phyloP scores from a whole-genome alignment of 2,888 invertebrate species.

The Melanophora roralis region DNA sequence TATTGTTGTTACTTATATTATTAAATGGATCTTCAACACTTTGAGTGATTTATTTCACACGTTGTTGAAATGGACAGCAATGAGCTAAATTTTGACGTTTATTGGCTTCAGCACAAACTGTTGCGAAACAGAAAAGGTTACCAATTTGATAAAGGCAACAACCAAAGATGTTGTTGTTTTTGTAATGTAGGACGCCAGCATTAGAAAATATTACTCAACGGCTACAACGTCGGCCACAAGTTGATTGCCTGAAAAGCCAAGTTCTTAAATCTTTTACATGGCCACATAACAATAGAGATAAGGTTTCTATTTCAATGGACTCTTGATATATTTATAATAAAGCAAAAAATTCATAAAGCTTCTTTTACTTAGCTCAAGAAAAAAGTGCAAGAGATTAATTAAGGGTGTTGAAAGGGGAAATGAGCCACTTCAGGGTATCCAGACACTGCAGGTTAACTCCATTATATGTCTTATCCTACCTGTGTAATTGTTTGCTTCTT shows the following conservation, averaged over 20 bases:
- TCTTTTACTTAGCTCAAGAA: no score
- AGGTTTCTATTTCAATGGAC: slow-evolving; percentile 25
- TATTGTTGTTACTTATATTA: slow-evolving; percentile 54
- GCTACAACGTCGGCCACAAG: slow-evolving; percentile 28
- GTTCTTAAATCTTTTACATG: slow-evolving; percentile 24
- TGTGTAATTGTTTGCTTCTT: no score
- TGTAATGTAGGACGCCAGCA: slow-evolving; percentile 1
- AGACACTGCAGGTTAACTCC: no score
- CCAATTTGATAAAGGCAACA: slow-evolving; percentile 22
- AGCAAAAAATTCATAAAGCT: no score
- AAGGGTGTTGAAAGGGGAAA: no score
- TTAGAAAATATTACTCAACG: slow-evolving; percentile 17
- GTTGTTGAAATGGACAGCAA: slow-evolving; percentile 77
- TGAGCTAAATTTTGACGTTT: slow-evolving; percentile 76
- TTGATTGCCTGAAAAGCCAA: slow-evolving; percentile 8
- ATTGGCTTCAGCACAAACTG: slow-evolving; percentile 70
- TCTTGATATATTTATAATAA: neutral
- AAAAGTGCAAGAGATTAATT: no score
- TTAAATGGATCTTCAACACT: slow-evolving; percentile 74
- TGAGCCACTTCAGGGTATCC: no score
- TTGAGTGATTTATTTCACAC: slow-evolving; percentile 77
- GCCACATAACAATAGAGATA: slow-evolving; percentile 3
- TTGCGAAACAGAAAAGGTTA: neutral
- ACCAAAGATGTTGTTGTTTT: neutral
- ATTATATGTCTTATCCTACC: no score